Conservation (phyloP, 2,797 vertebrate species). For the Gambelia wislizenii region DNA sequence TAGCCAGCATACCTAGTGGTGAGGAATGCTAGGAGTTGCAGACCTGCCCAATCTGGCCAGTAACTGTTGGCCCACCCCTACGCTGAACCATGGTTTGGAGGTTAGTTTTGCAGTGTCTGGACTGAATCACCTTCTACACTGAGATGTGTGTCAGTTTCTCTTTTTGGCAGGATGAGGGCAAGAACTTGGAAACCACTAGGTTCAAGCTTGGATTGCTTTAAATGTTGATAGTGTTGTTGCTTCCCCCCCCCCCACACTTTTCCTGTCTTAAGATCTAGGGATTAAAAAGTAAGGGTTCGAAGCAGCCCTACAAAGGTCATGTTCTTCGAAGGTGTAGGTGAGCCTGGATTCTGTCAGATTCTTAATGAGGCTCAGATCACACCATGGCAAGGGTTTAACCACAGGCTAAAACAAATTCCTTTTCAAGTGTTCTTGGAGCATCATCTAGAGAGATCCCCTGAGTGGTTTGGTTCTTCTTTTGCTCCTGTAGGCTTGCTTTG, state of each 20-base stretch:
- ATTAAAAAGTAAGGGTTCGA: neutral
- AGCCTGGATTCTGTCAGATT: neutral
- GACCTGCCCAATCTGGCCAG: too few relatives aligned
- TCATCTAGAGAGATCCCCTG: conserved; percentile 3
- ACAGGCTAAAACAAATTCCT: conserved; percentile 52
- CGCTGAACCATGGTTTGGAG: neutral
- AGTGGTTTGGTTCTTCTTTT: neutral
- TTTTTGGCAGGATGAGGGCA: neutral
- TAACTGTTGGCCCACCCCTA: too few relatives aligned
- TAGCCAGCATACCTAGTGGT: neutral
- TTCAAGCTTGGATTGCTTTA: neutral
- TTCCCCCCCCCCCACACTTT: neutral
- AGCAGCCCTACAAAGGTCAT: neutral
- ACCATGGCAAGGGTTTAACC: conserved; percentile 25
- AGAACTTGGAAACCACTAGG: neutral
- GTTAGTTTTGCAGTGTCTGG: neutral
- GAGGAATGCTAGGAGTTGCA: neutral
- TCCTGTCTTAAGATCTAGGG: neutral
- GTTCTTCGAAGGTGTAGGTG: neutral
- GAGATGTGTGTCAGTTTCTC: neutral
- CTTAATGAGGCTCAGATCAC: neutral
- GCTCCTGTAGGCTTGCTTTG: conserved; percentile 38
- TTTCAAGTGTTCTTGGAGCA: conserved; percentile 29
- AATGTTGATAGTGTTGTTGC: neutral
- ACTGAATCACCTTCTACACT: neutral